Evolutionary conservation across 2,113 vertebrate species (phyloP), one percentile per base, ranked within the genome.

Genomic region (Festucalex cinctus): DNA sequence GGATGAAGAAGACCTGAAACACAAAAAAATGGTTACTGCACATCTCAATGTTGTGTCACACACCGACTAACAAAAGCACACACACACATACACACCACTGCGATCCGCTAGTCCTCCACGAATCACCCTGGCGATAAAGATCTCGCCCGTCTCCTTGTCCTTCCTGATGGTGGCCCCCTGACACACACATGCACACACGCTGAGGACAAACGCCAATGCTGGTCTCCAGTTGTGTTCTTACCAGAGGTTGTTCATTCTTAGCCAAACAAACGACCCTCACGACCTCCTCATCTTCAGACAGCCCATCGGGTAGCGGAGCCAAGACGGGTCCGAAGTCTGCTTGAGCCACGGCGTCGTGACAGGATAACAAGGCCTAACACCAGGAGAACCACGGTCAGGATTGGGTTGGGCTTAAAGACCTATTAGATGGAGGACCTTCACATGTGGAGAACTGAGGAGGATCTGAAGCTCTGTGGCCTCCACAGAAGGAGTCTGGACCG

Each of bases 91-190:
- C 59, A 22, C 59, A 61, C 59, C 59, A 12, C 59, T 61, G 20
- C 59, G 59, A 20, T 61, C 59, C 0, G 59, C 59, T n/a, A 61
- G 59, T 22, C 59, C 59, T 39, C 59, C 59, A 41, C 20, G 59
- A 61, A 61, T 61, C 20, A 61, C 36, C 36, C 59, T 61, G 36
- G 59, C 59, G 20, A 61, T 41, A 14, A 61, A 22, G 10, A 61
- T 61, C 36, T 61, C 59, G 13, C 59, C 59, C 6, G 59, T 22
- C 36, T 39, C 36, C 59, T 61, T 39, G n/a, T 61, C 59, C 36
- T 39, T 61, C n/a, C 36, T 61, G 13, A 61, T 61, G 16, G 59
- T 61, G 59, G 59, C 59, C 20, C 59, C 59, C 59, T 61, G n/a
- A 59, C 19, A 49, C 20, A 39, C 35, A 22, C 20, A 37, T 10